phyloP scores from a whole-genome alignment of 1,140 invertebrate genomes.

The Panagrolaimus sp. region DNA sequence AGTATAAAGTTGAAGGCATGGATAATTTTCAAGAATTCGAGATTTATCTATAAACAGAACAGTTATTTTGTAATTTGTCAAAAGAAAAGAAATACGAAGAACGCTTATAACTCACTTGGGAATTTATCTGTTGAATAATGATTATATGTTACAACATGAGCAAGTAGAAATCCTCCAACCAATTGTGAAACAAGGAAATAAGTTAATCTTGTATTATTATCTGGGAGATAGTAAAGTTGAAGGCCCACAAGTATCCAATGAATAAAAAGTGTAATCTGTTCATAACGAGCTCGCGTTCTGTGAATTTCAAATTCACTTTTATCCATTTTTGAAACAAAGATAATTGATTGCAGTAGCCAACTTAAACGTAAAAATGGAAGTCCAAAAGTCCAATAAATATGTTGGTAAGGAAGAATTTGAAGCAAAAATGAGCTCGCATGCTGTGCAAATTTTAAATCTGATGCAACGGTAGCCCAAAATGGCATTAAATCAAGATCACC shows the following conservation, averaged over 20 bases:
- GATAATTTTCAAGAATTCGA: constrained; percentile 54
- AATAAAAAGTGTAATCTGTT: constrained; percentile 40
- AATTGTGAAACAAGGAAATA: constrained; percentile 49
- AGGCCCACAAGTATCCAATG: constrained; percentile 50
- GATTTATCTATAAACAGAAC: constrained; percentile 45
- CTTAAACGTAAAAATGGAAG: constrained; percentile 53
- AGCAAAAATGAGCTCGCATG: background rate
- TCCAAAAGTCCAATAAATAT: constrained; percentile 52
- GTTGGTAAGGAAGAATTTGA: constrained; percentile 52
- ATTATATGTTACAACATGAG: constrained; percentile 57
- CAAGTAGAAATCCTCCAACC: constrained; percentile 51
- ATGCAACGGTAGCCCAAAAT: constrained; percentile 52
- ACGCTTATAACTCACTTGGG: constrained; percentile 33
- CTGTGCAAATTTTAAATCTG: constrained; percentile 46
- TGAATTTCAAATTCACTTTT: constrained; percentile 34
- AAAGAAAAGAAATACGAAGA: background rate
- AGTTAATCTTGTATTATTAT: constrained; percentile 35
- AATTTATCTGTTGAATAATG: constrained; percentile 58
- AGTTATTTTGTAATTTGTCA: background rate
- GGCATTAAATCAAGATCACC: constrained; percentile 56
- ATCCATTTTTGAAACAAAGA: constrained; percentile 49
- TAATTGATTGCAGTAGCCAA: constrained; percentile 54
- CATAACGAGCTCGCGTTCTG: constrained; percentile 33
- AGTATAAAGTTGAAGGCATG: constrained; percentile 57
- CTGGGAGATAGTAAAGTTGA: constrained; percentile 52